phyloP scores from a whole-genome alignment of 2,113 vertebrate genomes.

The Protobothrops mucrosquamatus region DNA sequence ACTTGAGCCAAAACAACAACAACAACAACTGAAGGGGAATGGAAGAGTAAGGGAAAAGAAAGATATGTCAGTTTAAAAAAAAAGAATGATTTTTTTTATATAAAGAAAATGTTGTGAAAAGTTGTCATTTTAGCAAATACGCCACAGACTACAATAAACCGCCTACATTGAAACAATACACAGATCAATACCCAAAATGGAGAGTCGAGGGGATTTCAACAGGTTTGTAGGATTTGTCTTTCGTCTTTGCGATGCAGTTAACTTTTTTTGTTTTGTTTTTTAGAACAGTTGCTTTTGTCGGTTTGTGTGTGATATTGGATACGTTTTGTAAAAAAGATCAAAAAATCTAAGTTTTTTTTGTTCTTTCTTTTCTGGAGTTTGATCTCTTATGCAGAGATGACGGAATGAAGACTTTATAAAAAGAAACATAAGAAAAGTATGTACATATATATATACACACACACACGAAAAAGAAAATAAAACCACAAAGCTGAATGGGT shows the following conservation, averaged over 20 bases:
- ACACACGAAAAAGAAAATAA: not conserved
- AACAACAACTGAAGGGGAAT: not conserved
- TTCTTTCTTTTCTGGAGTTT: constrained; percentile 36
- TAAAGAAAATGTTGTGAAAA: constrained; percentile 22
- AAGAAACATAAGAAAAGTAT: not conserved
- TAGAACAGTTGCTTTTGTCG: constrained; percentile 32
- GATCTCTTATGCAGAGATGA: constrained; percentile 23
- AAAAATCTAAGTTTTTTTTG: constrained; percentile 45
- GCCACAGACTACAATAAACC: constrained; percentile 40
- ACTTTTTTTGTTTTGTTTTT: constrained; percentile 9
- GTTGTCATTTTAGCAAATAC: constrained; percentile 42
- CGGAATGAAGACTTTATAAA: not conserved
- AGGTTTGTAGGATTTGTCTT: constrained; percentile 30
- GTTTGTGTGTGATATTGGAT: constrained; percentile 20
- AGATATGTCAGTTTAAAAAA: constrained; percentile 4
- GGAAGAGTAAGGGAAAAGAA: constrained; percentile 25
- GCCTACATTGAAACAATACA: constrained; percentile 41
- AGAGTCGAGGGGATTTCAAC: constrained; percentile 26
- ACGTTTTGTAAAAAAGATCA: constrained; percentile 39
- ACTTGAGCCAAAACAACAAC: constrained; percentile 1
- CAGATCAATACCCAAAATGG: constrained; percentile 39
- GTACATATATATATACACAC: not conserved
- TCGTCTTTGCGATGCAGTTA: constrained; percentile 14
- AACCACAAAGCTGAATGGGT: not conserved
- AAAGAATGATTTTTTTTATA: constrained; percentile 2